Percentiles rank a stretch among this genome's conserved stretches.
phyloP scores from a whole-genome alignment of 2,113 vertebrate species.

The Amphiprion ocellaris region DNA sequence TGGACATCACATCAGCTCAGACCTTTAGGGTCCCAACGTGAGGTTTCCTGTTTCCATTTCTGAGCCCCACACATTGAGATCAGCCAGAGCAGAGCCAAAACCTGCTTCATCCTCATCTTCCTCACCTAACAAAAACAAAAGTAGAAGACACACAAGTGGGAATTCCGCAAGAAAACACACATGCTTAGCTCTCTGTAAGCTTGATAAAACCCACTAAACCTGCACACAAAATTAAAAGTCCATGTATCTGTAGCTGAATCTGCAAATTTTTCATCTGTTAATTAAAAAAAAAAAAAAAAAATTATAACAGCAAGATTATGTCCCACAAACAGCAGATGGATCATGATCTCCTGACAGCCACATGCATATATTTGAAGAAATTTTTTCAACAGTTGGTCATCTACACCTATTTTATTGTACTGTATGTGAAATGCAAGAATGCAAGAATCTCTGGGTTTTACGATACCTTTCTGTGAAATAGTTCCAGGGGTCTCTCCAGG shows the following conservation, averaged over 20 bases:
- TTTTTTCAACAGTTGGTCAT: no score
- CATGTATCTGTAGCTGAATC: no score
- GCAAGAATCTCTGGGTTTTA: slow-evolving; percentile 14
- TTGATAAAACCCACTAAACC: no score
- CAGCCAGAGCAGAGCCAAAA: slow-evolving; percentile 77
- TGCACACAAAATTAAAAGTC: no score
- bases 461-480: slow-evolving; percentile 52
- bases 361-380: neutral
- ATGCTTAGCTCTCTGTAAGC: no score
- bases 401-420: neutral
- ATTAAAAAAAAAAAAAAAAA: neutral
- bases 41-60: slow-evolving; percentile 72
- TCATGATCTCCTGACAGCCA: neutral
- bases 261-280: no score
- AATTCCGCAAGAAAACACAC: neutral
- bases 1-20: neutral
- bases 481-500: neutral
- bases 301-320: neutral
- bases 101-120: slow-evolving; percentile 58
- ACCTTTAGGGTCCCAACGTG: slow-evolving; percentile 65
- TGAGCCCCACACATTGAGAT: slow-evolving; percentile 65
- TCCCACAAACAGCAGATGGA: neutral
- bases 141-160: neutral
- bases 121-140: slow-evolving; percentile 29
- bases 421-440: neutral